phyloP scores from a whole-genome alignment of 2,888 invertebrate genomes.

The Erebia epiphron region DNA sequence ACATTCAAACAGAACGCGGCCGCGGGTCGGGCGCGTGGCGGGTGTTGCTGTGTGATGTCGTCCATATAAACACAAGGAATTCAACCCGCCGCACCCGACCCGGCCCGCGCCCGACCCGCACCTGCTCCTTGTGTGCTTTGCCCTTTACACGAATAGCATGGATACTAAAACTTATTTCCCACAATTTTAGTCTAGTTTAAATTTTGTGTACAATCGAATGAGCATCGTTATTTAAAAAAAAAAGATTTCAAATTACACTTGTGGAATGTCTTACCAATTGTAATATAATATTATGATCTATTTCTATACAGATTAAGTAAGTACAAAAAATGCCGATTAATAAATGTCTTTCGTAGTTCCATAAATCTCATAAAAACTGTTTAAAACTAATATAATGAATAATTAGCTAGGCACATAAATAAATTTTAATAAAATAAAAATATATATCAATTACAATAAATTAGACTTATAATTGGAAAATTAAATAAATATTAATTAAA shows the following conservation, averaged over 20 bases:
- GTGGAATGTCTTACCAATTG: constrained; percentile 16
- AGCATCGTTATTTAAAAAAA: no score
- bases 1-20: no score
- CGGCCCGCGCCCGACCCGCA: no score
- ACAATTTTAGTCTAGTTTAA: neutral
- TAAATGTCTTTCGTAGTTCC: constrained; percentile 21
- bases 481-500: no score
- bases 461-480: neutral
- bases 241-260: no score
- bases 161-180: neutral
- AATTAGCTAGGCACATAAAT: constrained; percentile 14
- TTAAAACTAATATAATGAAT: constrained; percentile 6
- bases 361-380: constrained; percentile 9
- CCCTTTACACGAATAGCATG: neutral
- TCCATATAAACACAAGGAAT: no score
- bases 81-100: no score
- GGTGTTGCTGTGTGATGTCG: no score
- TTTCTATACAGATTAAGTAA: constrained; percentile 23
- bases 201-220: neutral
- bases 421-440: constrained; percentile 6
- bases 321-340: neutral
- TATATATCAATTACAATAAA: neutral
- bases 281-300: neutral
- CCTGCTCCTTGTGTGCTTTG: no score
- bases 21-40: no score